Percentiles rank a stretch among this genome's conserved stretches.
Evolutionary conservation across 2,797 vertebrate genomes (phyloP).

Genomic region (Coluber constrictor): DNA sequence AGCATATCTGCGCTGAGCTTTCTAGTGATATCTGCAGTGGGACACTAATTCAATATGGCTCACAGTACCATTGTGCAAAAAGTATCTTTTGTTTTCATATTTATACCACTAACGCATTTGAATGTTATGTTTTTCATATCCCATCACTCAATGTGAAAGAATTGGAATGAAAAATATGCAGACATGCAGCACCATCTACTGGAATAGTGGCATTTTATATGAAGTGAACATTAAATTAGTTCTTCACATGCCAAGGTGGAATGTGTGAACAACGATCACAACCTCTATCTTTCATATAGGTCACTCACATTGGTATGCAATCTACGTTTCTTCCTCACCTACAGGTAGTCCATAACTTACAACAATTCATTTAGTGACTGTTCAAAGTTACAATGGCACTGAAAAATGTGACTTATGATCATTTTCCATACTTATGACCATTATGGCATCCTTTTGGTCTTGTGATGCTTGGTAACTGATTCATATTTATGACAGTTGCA

Average conservation of each 20-base stretch:
- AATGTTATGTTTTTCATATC: not conserved
- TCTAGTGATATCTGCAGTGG: conserved; percentile 34
- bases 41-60: conserved; percentile 24
- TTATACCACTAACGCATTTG: conserved; percentile 9
- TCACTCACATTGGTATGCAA: not conserved
- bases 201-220: conserved; percentile 47
- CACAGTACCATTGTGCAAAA: not conserved
- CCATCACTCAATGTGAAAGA: not conserved
- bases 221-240: not conserved
- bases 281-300: not conserved
- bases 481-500: not conserved
- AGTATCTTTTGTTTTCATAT: conserved; percentile 26
- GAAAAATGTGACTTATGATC: not conserved
- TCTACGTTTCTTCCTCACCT: not conserved
- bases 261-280: not conserved
- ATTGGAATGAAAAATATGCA: conserved; percentile 54
- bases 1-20: not conserved
- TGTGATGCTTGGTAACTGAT: not conserved
- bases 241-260: conserved; percentile 10
- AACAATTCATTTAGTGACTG: not conserved
- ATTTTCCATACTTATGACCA: not conserved
- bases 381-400: not conserved
- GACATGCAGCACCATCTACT: conserved; percentile 78
- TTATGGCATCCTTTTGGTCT: not conserved
- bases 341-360: not conserved